phyloP scores from a whole-genome alignment of 2,113 vertebrate species.

The Peromyscus polionotus region DNA sequence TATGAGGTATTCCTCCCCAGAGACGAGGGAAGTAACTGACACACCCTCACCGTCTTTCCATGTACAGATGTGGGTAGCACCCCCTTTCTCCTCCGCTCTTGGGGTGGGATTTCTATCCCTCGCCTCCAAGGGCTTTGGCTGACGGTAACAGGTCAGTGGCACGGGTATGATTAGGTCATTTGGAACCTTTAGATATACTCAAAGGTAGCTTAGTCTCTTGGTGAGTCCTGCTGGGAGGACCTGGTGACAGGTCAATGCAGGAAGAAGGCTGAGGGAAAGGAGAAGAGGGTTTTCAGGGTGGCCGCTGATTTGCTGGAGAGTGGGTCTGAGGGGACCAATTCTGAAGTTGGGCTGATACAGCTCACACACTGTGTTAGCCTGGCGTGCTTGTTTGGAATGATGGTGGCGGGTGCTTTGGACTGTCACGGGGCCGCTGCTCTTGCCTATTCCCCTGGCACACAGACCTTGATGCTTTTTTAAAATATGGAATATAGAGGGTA shows the following conservation, averaged over 20 bases:
- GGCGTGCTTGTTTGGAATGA: background rate
- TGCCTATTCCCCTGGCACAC: background rate
- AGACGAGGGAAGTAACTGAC: no score
- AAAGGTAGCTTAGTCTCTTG: background rate
- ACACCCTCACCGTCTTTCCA: background rate
- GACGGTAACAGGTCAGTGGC: background rate
- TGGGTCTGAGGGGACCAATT: background rate
- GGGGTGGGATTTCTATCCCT: background rate
- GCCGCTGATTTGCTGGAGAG: background rate
- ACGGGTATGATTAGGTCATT: background rate
- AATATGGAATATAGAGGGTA: background rate
- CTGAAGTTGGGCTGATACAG: background rate
- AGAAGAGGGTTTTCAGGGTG: background rate
- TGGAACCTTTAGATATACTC: background rate
- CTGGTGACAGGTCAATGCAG: background rate
- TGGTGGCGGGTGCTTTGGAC: background rate
- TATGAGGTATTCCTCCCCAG: no score
- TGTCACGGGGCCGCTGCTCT: background rate
- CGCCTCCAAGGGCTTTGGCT: background rate
- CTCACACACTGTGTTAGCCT: background rate
- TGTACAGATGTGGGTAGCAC: background rate
- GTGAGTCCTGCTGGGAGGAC: background rate
- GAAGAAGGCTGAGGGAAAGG: rapidly evolving
- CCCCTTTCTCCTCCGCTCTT: conserved; percentile 1
- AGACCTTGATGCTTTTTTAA: background rate